Evolutionary conservation across 1,140 invertebrate species (phyloP), one percentile per base, ranked within the genome.

Genomic region (Pogonomyrmex californicus): DNA sequence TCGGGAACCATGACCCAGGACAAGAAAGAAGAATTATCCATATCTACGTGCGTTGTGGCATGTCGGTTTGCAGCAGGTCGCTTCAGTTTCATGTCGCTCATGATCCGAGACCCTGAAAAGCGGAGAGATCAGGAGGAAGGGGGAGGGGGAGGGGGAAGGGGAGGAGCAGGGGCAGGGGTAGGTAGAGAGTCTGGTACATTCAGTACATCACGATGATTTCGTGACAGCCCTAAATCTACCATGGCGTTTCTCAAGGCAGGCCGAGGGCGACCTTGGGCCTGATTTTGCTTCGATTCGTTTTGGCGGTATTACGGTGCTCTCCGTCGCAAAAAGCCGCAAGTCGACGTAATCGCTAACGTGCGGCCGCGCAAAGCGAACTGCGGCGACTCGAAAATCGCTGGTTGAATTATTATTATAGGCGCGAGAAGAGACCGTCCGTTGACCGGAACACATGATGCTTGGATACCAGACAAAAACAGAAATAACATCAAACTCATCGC

Each of bases 21-120:
- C 47, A 81, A 81, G 63, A 44, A n/a, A 78, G 44, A 81, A 54
- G n/a, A 79, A 79, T 79, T 81, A 70, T 70, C 14, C 47, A 4
- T 79, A 51, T 41, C 33, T 68, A 51, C 12, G n/a, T 41, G 6
- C 58, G 58, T 5, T n/a, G 38, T 60, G 41, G 38, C 54, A 14
- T 68, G 47, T 4, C 10, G 4, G 10, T 66, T 79, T 17, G 44
- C 36, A 79, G 44, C 60, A 66, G 47, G 62, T 79, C 36, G 33
- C 12, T 68, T 81, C 33, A 38, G 44, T 51, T 79, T 68, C n/a
- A n/a, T 41, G 62, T 54, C 7, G 47, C 4, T 65, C 33, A 58
- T 41, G 75, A 77, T 36, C 9, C 9, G 56, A 62, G 38, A 62
- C 41, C 6, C 30, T 62, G 54, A 62, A 47, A 62, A 79, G 44